Evolutionary conservation across 2,888 invertebrate species (phyloP).

Genomic region (Malachius bipustulatus): DNA sequence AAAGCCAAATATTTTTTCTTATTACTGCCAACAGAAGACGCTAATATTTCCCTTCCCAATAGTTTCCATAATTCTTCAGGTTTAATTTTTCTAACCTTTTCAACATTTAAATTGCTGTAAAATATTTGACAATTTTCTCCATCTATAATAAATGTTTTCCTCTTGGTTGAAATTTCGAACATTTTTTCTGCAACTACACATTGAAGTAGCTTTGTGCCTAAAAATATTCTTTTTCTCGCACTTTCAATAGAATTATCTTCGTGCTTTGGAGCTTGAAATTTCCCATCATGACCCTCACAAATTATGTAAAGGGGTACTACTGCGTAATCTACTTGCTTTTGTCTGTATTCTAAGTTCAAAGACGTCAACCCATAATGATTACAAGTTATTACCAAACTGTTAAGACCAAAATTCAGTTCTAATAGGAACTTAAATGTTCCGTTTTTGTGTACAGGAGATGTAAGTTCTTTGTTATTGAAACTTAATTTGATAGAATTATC

Average conservation of each 20-base stretch:
- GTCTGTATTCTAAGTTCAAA: slow-evolving; percentile 1
- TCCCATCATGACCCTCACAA: slow-evolving; percentile 67
- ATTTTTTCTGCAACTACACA: slow-evolving; percentile 79
- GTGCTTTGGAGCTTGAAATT: slow-evolving; percentile 50
- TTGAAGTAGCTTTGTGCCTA: slow-evolving; percentile 73
- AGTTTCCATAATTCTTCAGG: slow-evolving; percentile 75
- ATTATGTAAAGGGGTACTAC: slow-evolving; percentile 76
- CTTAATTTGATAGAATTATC: too few species aligned
- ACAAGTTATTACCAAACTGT: slow-evolving; percentile 1
- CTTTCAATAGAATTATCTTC: slow-evolving; percentile 49
- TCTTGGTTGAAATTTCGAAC: slow-evolving; percentile 60
- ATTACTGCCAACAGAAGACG: slow-evolving; percentile 48
- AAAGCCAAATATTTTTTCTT: slow-evolving; percentile 81
- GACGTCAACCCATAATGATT: neutral
- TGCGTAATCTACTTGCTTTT: slow-evolving; percentile 42
- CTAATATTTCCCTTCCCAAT: slow-evolving; percentile 75
- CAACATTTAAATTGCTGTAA: slow-evolving; percentile 55
- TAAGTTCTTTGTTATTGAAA: neutral
- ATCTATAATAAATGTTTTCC: slow-evolving; percentile 74
- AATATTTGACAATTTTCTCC: slow-evolving; percentile 59
- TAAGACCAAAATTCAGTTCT: neutral
- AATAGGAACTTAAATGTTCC: neutral
- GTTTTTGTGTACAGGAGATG: neutral
- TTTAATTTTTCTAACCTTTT: slow-evolving; percentile 58
- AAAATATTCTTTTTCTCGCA: slow-evolving; percentile 62